These are phyloP conservation scores for Eupleurogrammus muticus DNA, from an alignment of 2,797 vertebrate species.

Conservation along the genomic window DNA sequence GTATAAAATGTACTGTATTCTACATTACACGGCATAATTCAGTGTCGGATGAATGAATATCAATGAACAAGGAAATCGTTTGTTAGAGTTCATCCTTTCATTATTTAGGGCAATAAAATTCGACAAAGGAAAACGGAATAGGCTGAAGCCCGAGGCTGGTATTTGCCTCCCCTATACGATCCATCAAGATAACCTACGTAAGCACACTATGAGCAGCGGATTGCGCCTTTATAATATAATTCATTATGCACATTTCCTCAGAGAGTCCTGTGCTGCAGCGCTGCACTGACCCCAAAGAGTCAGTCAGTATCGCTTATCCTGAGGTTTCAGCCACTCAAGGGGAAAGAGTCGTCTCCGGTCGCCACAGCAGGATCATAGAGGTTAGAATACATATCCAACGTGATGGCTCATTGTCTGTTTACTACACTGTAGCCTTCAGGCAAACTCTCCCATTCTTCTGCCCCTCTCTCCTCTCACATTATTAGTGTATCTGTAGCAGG, in stretches of 20 bases:
- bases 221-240: slow-evolving; percentile 46
- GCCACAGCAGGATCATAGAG: slow-evolving; percentile 59
- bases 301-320: slow-evolving; percentile 71
- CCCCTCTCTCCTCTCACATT: slow-evolving; percentile 51
- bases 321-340: slow-evolving; percentile 70
- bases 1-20: background rate
- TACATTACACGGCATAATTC: background rate
- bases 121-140: too few relatives aligned
- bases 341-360: slow-evolving; percentile 68
- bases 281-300: slow-evolving; percentile 81
- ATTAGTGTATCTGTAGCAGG: slow-evolving; percentile 73
- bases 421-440: slow-evolving; percentile 65
- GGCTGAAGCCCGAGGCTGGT: too few relatives aligned
- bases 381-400: slow-evolving; percentile 70
- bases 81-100: too few relatives aligned
- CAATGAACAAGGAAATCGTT: too few relatives aligned
- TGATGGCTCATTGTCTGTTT: slow-evolving; percentile 77
- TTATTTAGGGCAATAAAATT: too few relatives aligned
- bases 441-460: slow-evolving; percentile 55
- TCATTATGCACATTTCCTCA: slow-evolving; percentile 51
- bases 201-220: slow-evolving; percentile 24
- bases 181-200: background rate
- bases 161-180: too few relatives aligned
- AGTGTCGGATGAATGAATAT: too few relatives aligned
- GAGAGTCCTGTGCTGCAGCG: slow-evolving; percentile 35